Conservation (phyloP, 2,113 vertebrate genomes). For the Sylvietta virens region DNA sequence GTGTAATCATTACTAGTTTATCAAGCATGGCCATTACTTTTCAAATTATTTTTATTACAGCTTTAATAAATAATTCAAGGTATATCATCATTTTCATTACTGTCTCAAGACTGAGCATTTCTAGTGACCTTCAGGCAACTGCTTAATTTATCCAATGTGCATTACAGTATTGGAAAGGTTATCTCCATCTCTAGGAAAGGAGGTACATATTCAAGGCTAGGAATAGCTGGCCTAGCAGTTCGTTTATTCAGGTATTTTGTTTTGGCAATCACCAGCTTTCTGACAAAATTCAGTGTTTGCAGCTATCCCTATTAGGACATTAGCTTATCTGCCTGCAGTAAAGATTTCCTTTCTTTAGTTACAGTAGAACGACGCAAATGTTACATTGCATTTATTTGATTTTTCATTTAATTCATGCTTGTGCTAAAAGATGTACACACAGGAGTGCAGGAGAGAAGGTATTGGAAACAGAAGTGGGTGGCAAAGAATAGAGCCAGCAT, state of each 20-base stretch:
- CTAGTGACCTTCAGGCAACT: not conserved
- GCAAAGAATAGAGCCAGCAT: not conserved
- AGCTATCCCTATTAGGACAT: not conserved
- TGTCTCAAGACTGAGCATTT: not conserved
- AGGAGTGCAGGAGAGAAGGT: not conserved
- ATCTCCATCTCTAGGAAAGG: not conserved
- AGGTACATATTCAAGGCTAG: not conserved
- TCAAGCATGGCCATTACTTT: not conserved
- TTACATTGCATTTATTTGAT: not conserved
- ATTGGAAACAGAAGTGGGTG: not conserved
- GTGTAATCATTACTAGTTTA: not conserved
- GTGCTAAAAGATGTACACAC: accelerated
- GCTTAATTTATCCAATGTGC: not conserved
- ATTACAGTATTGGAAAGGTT: not conserved
- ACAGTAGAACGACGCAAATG: not conserved
- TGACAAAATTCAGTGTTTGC: not conserved
- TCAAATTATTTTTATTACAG: not conserved
- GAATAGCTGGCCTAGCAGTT: not conserved
- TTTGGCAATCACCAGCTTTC: not conserved
- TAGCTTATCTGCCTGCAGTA: not conserved
- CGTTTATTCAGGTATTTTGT: not conserved
- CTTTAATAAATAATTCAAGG: not conserved
- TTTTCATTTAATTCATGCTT: not conserved
- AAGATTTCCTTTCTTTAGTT: not conserved
- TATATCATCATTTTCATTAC: not conserved